Base-by-base conservation (phyloP, 2,888 invertebrate genomes). In the Napeogenes sylphis region DNA sequence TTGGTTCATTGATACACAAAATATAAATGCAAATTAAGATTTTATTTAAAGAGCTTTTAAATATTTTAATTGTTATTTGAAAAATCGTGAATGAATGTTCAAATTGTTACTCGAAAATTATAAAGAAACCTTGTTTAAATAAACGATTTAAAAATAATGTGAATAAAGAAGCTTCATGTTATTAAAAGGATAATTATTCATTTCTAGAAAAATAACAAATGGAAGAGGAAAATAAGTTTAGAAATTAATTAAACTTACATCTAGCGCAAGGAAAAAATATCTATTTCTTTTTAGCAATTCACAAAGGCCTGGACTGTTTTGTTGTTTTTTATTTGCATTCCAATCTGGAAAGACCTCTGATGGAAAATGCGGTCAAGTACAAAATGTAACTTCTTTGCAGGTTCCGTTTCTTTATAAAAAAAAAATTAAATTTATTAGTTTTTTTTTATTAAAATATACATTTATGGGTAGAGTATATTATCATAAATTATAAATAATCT, bases 251-350 rank as follows among this genome's bases (percentile, higher is more conserved):
- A 62, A 59, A 58, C 47, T 59, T 59, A 59, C 57, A 58, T 60
- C 57, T 55, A 60, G 65, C 45, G 59, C 65, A 65, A 65, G 62
- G 65, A 51, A 64, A 21, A 53, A 61, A 56, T 60, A 63, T 61
- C 60, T 60, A 45, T 60, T 60, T 51, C 54, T 62, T 38, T 60
- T 58, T 30, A 63, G 58, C 56, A 61, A 58, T 58, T 63, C 66
- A 70, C 68, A 68, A 70, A 68, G 67, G 62, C 66, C 58, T 60
- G 59, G 62, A 61, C 56, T 66, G 65, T 65, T 65, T 63, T 66
- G 56, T 67, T 55, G 56, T 67, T 65, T 65, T 65, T 66, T 70
- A 70, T 69, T 69, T 69, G 63, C 67, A 65, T 69, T 69, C 64
- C 62, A 64, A 65, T 67, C 66, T 69, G 66, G 68, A 69, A 66